A percentile compares a stretch with the other conserved stretches of the same genome.
These are phyloP conservation scores for Leptobrachium ailaonicum DNA, from an alignment of 2,113 vertebrate species.

Conservation along the genomic window DNA sequence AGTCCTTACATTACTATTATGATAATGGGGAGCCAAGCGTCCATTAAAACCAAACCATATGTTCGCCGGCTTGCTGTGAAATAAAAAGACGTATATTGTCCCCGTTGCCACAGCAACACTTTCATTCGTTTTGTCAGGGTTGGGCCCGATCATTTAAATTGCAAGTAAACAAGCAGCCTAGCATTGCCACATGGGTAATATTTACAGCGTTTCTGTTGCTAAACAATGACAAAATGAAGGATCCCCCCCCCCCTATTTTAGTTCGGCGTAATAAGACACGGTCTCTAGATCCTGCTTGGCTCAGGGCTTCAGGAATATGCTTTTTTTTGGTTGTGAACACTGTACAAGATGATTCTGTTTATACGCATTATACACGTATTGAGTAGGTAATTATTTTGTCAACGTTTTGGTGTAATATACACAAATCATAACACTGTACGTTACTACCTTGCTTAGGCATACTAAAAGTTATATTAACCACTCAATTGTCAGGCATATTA, in stretches of 20 bases:
- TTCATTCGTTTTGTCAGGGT: slow-evolving; percentile 50
- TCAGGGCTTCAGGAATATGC: slow-evolving; percentile 8
- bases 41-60: slow-evolving; percentile 50
- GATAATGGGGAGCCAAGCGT: slow-evolving; percentile 43
- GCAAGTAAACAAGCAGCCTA: slow-evolving; percentile 47
- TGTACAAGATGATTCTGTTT: background rate
- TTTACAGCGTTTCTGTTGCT: slow-evolving; percentile 47
- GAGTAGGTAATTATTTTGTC: background rate
- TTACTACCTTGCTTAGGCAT: too few species aligned
- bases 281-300: background rate
- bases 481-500: too few species aligned
- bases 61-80: slow-evolving; percentile 47
- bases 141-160: slow-evolving; percentile 50
- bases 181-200: slow-evolving; percentile 50
- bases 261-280: slow-evolving; percentile 15
- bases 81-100: slow-evolving; percentile 50
- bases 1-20: slow-evolving; percentile 47
- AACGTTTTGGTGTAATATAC: too few species aligned
- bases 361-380: background rate
- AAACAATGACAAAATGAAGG: slow-evolving; percentile 50
- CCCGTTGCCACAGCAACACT: slow-evolving; percentile 41
- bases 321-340: background rate
- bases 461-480: too few species aligned
- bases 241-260: slow-evolving; percentile 24
- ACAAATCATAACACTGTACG: too few species aligned